These are phyloP conservation scores for Poeciliopsis paucimaculata DNA, from an alignment of 2,797 vertebrate species.

Conservation along the genomic window DNA sequence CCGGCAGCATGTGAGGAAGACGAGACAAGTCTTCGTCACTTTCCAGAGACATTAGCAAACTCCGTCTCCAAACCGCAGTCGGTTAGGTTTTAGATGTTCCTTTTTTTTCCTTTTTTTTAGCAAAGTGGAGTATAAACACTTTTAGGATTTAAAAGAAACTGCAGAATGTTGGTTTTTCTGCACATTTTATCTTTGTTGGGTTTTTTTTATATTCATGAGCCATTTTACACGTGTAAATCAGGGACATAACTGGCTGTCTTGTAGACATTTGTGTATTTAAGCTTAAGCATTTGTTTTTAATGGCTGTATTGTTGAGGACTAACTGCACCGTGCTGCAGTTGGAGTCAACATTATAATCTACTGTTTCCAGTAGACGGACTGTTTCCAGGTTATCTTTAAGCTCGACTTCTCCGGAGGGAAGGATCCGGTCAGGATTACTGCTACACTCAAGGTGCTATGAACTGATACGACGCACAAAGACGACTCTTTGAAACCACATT, in stretches of 20 bases:
- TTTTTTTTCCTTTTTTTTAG: constrained; percentile 20
- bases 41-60: constrained; percentile 31
- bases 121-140: constrained; percentile 46
- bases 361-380: constrained; percentile 48
- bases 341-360: constrained; percentile 26
- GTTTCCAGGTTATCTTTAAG: constrained; percentile 32
- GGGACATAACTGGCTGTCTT: constrained; percentile 63
- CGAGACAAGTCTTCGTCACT: background rate
- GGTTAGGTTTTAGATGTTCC: constrained; percentile 44
- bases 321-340: constrained; percentile 60
- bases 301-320: constrained; percentile 47
- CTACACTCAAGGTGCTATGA: constrained; percentile 59
- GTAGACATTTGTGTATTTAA: constrained; percentile 50
- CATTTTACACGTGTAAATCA: constrained; percentile 70
- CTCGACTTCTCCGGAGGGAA: constrained; percentile 27
- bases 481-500: constrained; percentile 14
- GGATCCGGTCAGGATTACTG: constrained; percentile 25
- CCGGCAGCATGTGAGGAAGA: constrained; percentile 29
- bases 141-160: constrained; percentile 53
- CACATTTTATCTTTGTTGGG: constrained; percentile 40
- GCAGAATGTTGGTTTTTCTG: constrained; percentile 52
- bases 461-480: constrained; percentile 33
- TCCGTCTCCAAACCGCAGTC: constrained; percentile 26
- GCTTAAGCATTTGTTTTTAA: constrained; percentile 50
- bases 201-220: constrained; percentile 50